phyloP scores from a whole-genome alignment of 2,888 invertebrate species.

The Heliconius hortense region DNA sequence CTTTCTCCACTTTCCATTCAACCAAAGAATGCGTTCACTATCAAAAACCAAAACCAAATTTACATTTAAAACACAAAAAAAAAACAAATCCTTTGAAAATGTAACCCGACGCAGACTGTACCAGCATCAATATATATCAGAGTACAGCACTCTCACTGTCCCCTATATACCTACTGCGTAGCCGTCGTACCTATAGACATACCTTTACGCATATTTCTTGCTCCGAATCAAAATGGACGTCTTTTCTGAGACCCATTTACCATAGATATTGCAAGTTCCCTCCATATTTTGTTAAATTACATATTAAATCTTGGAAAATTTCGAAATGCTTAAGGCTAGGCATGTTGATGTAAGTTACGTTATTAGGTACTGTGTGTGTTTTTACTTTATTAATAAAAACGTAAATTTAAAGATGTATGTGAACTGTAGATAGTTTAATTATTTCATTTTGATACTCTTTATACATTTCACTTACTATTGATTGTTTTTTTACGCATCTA shows the following conservation, averaged over 20 bases:
- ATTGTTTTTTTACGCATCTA: too few species aligned
- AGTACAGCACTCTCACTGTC: constrained; percentile 50
- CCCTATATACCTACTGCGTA: constrained; percentile 44
- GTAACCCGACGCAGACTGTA: constrained; percentile 50
- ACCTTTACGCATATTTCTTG: constrained; percentile 38
- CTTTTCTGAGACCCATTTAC: constrained; percentile 32
- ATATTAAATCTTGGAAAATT: not conserved
- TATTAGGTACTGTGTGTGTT: not conserved
- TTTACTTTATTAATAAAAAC: not conserved
- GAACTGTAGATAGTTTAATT: not conserved
- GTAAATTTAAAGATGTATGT: not conserved
- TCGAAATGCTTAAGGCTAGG: constrained; percentile 1
- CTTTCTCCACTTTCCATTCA: not conserved
- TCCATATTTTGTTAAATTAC: constrained; percentile 14
- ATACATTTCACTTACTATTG: not conserved
- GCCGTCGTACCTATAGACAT: constrained; percentile 41
- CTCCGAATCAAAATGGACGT: constrained; percentile 38
- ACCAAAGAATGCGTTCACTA: not conserved
- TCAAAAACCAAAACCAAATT: too few species aligned
- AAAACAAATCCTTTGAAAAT: not conserved
- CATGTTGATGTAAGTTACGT: not conserved
- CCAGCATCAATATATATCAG: constrained; percentile 60
- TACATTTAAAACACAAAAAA: not conserved
- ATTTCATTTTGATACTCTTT: not conserved
- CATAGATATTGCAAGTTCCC: constrained; percentile 26